These are phyloP conservation scores for Paguma larvata DNA, from an alignment of 2,797 vertebrate genomes.

Conservation along the genomic window DNA sequence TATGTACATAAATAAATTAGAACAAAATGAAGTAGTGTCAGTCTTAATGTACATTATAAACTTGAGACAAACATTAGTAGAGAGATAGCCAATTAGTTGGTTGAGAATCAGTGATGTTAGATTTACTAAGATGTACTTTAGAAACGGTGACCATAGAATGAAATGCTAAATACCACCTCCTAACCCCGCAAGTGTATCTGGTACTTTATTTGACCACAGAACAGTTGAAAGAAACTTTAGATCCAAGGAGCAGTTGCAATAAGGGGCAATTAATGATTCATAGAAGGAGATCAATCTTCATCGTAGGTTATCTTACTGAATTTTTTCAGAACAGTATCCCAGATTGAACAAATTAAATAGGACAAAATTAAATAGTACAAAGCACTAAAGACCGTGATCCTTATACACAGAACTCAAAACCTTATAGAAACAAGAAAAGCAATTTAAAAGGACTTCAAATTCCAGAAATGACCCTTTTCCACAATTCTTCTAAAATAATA, in stretches of 20 bases:
- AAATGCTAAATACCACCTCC: not conserved
- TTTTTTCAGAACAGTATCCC: not conserved
- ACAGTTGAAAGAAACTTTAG: not conserved
- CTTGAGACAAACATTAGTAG: conserved; percentile 46
- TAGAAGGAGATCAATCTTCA: not conserved
- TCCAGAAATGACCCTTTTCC: not conserved
- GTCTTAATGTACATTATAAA: conserved; percentile 63
- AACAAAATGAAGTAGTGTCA: conserved; percentile 54
- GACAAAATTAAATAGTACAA: not conserved
- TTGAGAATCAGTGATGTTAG: conserved; percentile 6
- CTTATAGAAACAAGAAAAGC: not conserved
- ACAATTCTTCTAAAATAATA: not conserved
- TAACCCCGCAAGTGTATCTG: not conserved
- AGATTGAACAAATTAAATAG: not conserved
- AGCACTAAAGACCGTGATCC: not conserved
- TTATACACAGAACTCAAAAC: not conserved
- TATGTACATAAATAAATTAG: conserved; percentile 70
- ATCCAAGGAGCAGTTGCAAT: not conserved
- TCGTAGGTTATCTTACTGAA: not conserved
- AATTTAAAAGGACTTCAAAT: not conserved
- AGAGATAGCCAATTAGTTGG: conserved; percentile 52
- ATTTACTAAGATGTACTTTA: conserved; percentile 24
- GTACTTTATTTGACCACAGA: conserved; percentile 25
- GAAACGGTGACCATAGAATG: not conserved
- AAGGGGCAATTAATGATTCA: conserved; percentile 35